Evolutionary conservation across 2,888 invertebrate species (phyloP), one percentile per base, ranked within the genome.

Genomic region (Beris chalybata): DNA sequence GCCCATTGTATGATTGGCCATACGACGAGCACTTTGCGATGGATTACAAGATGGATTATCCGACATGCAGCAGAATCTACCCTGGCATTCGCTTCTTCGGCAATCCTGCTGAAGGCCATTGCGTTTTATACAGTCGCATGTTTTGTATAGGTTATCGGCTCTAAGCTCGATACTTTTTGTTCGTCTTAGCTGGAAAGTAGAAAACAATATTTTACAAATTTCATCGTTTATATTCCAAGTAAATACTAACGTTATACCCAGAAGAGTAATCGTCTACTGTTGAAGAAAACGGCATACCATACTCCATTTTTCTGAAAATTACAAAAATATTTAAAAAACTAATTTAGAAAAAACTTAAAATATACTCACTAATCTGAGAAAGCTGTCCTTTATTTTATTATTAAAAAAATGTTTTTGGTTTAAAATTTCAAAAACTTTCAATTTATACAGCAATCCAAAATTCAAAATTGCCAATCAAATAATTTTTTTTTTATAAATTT

Each of bases 41-140:
- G 45, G 58, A 58, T 12, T 45, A n/a, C 29, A 58, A 2, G 45
- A 45, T 5, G 58, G 29, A 22, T n/a, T 22, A 11, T 12, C 11
- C n/a, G 45, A 47, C 58, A 45, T 30, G 29, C 47, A 22, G 45
- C 45, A 45, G 4, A 29, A 29, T 44, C 58, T 29, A 4, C 45
- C 58, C n/a, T 29, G 5, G 45, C 58, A 58, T 11, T 58, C 58
- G 12, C 29, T 58, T 47, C 58, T 58, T 45, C 47, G 44, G 47
- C 58, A 58, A 47, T 58, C 58, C 45, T 30, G 44, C 12, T 58
- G 58, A 12, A 58, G 58, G 3, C 58, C 58, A 30, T 58, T 58
- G 3, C 58, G 58, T 47, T 58, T 58, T 11, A 58, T 47, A n/a
- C 58, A 58, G 29, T 58, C 58, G n/a, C 58, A 58, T 4, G 58